Evolutionary conservation across 2,113 vertebrate genomes (phyloP).

Genomic region (Xenotilapia longispinis): DNA sequence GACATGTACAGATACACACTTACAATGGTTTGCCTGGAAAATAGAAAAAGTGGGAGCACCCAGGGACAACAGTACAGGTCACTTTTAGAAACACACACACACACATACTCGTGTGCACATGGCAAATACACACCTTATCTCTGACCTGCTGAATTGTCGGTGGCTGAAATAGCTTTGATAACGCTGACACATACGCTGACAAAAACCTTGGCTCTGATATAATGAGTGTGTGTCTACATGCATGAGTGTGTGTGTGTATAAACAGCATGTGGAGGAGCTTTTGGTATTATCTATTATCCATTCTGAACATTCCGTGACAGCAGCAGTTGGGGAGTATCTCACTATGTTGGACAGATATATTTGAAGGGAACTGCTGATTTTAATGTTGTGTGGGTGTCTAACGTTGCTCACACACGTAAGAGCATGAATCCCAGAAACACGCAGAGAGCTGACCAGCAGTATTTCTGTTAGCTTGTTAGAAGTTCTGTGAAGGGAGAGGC

Average conservation of each 20-base stretch:
- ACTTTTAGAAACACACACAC: neutral
- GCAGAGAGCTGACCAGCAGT: neutral
- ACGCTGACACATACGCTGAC: constrained; percentile 43
- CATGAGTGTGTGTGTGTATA: constrained; percentile 11
- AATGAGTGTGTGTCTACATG: neutral
- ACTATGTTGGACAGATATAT: neutral
- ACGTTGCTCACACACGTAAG: neutral
- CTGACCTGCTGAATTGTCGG: constrained; percentile 19
- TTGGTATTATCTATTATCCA: constrained; percentile 40
- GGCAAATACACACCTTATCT: constrained; percentile 23
- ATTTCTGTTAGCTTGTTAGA: neutral
- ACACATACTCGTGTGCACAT: neutral
- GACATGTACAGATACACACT: constrained; percentile 3
- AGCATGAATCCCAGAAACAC: constrained; percentile 4
- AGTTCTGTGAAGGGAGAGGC: neutral
- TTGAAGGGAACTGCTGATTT: constrained; percentile 4
- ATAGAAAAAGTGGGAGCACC: constrained; percentile 40
- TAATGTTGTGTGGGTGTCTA: neutral
- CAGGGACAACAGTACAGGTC: constrained; percentile 15
- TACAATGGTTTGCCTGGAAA: constrained; percentile 42
- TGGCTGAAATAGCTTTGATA: constrained; percentile 59
- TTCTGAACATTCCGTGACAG: constrained; percentile 59
- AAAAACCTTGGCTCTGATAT: constrained; percentile 39
- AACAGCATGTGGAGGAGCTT: constrained; percentile 43
- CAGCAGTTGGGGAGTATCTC: constrained; percentile 33